Conservation (phyloP, 2,888 invertebrate genomes). For the Cephus sareptanus region DNA sequence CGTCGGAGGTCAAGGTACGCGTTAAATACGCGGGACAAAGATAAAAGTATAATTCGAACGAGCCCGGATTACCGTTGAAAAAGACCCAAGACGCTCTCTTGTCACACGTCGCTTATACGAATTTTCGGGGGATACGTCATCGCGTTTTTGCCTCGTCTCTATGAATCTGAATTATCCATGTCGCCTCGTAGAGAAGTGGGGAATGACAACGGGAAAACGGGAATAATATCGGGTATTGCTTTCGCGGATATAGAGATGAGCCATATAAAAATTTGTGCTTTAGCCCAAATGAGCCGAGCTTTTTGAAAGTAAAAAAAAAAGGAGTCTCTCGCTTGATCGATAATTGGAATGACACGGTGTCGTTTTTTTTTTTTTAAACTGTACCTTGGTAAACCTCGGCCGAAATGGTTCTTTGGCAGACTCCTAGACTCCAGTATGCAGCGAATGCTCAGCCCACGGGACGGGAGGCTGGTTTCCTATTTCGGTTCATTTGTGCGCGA, state of each 20-base stretch:
- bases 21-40: background rate
- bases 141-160: background rate
- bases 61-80: background rate
- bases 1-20: too few relatives aligned
- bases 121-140: background rate
- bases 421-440: too few relatives aligned
- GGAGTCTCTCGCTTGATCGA: background rate
- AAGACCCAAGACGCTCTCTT: background rate
- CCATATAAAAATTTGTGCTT: conserved; percentile 13
- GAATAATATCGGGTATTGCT: background rate
- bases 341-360: background rate
- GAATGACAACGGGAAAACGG: background rate
- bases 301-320: background rate
- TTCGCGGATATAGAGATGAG: background rate
- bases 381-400: too few relatives aligned
- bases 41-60: background rate
- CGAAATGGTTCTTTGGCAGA: too few relatives aligned
- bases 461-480: background rate
- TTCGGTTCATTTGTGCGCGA: background rate
- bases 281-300: conserved; percentile 17
- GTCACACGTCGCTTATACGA: too few relatives aligned
- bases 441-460: too few relatives aligned
- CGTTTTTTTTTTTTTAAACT: too few relatives aligned
- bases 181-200: too few relatives aligned
- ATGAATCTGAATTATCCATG: background rate